Conservation (phyloP, 1,140 invertebrate genomes). For the Tetranychus urticae region DNA sequence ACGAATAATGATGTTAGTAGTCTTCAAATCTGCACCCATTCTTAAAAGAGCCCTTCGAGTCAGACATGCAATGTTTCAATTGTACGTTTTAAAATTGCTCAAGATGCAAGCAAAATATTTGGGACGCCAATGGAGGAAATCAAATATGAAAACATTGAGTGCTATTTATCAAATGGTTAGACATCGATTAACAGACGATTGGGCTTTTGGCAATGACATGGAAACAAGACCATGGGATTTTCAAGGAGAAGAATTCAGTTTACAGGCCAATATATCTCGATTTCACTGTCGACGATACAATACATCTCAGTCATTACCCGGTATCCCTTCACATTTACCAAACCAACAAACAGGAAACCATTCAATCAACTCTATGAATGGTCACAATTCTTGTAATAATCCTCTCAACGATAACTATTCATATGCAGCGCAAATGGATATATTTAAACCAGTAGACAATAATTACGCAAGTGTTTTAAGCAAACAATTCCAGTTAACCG, state of each 20-base stretch:
- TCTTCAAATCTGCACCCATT: constrained; percentile 97
- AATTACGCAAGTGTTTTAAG: constrained; percentile 60
- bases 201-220: constrained; percentile 97
- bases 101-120: constrained; percentile 99
- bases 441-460: constrained; percentile 55
- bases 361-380: background rate
- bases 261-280: constrained; percentile 73
- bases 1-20: constrained; percentile 97
- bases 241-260: constrained; percentile 85
- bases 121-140: constrained; percentile 93
- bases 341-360: no score
- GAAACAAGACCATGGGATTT: constrained; percentile 96
- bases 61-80: constrained; percentile 86
- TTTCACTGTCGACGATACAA: constrained; percentile 81
- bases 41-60: constrained; percentile 84
- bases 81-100: constrained; percentile 87
- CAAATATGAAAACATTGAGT: constrained; percentile 98
- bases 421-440: background rate
- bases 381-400: background rate
- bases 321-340: background rate
- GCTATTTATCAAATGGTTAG: constrained; percentile 89
- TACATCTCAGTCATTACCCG: constrained; percentile 12
- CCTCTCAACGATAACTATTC: background rate
- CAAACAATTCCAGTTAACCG: constrained; percentile 42
- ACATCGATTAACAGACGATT: constrained; percentile 82